Evolutionary conservation across 2,888 invertebrate species (phyloP).

Genomic region (Subacronicta megacephala): DNA sequence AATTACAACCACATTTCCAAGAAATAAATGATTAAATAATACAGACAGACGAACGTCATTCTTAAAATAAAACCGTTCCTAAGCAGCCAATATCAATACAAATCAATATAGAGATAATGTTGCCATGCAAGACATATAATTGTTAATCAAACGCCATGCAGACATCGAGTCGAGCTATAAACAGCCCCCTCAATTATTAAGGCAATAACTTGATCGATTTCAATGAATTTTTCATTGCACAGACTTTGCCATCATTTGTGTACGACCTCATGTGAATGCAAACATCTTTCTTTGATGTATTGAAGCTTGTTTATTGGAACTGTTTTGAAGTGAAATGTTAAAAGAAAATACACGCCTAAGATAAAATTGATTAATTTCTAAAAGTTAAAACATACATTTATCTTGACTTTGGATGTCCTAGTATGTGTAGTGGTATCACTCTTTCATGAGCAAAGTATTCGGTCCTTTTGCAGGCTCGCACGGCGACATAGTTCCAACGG

Average conservation of each 20-base stretch:
- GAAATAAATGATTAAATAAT: no score
- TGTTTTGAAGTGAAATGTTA: constrained; percentile 20
- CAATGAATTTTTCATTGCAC: constrained; percentile 41
- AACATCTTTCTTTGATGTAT: constrained; percentile 37
- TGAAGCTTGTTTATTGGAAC: constrained; percentile 23
- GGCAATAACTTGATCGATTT: constrained; percentile 29
- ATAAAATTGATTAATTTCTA: no score
- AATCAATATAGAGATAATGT: constrained; percentile 23
- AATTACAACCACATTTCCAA: no score
- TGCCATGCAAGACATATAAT: constrained; percentile 9
- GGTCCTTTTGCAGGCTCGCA: no score
- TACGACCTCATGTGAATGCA: constrained; percentile 27
- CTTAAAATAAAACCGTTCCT: no score
- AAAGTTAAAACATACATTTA: no score
- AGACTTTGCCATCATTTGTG: constrained; percentile 16
- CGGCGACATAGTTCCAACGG: no score
- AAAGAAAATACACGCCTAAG: constrained; percentile 18
- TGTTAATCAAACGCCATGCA: constrained; percentile 17
- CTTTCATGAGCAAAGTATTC: no score
- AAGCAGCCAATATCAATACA: no score
- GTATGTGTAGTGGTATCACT: no score
- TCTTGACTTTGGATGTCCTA: no score
- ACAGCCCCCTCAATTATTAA: constrained; percentile 2
- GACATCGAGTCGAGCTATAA: constrained; percentile 21
- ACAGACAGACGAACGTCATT: no score